These are phyloP conservation scores for Pangasianodon hypophthalmus DNA, from an alignment of 2,113 vertebrate genomes.

Conservation along the genomic window DNA sequence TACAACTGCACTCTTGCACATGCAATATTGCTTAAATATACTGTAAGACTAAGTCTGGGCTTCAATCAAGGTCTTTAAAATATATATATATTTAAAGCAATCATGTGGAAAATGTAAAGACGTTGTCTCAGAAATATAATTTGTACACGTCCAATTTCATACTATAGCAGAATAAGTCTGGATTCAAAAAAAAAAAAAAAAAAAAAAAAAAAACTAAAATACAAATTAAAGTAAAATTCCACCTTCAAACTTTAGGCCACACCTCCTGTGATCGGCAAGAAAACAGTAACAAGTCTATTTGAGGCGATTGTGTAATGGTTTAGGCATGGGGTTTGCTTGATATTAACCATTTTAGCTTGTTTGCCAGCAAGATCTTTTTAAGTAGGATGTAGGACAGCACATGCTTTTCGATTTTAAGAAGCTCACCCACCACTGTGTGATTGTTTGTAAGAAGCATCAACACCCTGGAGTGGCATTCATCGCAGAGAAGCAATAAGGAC, in stretches of 20 bases:
- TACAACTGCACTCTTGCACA: not conserved
- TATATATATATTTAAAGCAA: not conserved
- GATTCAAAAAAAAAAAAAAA: too few relatives aligned
- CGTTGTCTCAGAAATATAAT: not conserved
- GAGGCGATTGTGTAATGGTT: not conserved
- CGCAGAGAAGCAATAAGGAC: not conserved
- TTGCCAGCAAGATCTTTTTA: not conserved
- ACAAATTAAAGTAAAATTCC: not conserved
- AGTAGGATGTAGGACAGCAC: not conserved
- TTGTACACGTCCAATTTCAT: not conserved
- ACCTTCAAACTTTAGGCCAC: not conserved
- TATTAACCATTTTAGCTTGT: not conserved
- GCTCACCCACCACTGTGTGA: not conserved
- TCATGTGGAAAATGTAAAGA: not conserved
- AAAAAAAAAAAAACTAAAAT: not conserved
- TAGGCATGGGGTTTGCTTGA: not conserved
- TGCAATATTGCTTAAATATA: not conserved
- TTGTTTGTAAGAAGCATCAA: not conserved
- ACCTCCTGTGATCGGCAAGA: not conserved
- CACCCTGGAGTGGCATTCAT: not conserved
- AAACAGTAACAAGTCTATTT: not conserved
- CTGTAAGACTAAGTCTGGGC: not conserved
- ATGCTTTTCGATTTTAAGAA: not conserved
- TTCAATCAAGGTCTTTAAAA: not conserved
- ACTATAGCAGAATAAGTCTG: not conserved